phyloP scores from a whole-genome alignment of 2,797 vertebrate species.

The Sparidentex hasta region DNA sequence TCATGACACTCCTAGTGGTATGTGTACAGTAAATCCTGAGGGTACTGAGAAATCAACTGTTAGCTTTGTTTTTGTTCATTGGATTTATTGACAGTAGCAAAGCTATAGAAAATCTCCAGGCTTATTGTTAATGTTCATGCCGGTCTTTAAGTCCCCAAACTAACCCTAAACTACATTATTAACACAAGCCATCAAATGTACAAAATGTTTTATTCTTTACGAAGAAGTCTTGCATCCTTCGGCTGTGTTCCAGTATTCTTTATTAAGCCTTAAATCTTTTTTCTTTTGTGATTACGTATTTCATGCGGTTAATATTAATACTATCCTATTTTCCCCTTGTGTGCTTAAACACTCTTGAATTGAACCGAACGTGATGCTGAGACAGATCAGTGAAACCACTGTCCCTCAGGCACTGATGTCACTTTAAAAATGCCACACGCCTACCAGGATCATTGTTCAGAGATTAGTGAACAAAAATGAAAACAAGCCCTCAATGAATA shows the following conservation, averaged over 20 bases:
- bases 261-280: slow-evolving; percentile 16
- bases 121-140: not conserved
- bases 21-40: not conserved
- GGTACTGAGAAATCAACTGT: not conserved
- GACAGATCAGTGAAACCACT: slow-evolving; percentile 56
- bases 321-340: slow-evolving; percentile 25
- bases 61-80: not conserved
- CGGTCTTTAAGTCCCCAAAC: not conserved
- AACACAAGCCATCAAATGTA: slow-evolving; percentile 13
- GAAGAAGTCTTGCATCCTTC: slow-evolving; percentile 1
- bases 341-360: slow-evolving; percentile 49
- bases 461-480: slow-evolving; percentile 80
- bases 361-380: slow-evolving; percentile 51
- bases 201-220: slow-evolving; percentile 28
- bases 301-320: slow-evolving; percentile 42
- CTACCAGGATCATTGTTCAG: slow-evolving; percentile 67
- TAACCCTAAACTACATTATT: slow-evolving; percentile 23
- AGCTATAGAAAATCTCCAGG: not conserved
- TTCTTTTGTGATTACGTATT: slow-evolving; percentile 31
- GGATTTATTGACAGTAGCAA: not conserved
- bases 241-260: slow-evolving; percentile 1
- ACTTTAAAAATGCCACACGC: slow-evolving; percentile 66
- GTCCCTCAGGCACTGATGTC: slow-evolving; percentile 74
- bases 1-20: too few relatives aligned
- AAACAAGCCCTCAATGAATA: slow-evolving; percentile 74